Base-by-base conservation (phyloP, 2,113 vertebrate genomes). In the Oryzias javanicus region DNA sequence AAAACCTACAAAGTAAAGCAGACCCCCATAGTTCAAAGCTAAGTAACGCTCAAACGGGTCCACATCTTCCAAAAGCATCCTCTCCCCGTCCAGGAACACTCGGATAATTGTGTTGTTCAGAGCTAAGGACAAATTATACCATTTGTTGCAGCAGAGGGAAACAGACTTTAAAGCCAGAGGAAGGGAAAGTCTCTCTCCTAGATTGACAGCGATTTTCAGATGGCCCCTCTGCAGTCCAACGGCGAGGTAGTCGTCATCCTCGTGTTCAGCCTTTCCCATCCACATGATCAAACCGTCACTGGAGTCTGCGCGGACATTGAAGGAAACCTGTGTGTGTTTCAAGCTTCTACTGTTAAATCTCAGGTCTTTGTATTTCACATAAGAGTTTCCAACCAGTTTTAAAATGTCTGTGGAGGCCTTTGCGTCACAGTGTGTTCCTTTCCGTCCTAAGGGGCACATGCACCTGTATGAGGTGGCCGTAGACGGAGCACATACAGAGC, bases 1-100 rank as follows among this genome's bases (percentile, higher is more conserved):
- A 86, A 96, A 95, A 0, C 93, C 92, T 20, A 94, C 94, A 40
- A 95, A 90, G 80, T 95, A 98, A 77, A 84, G 83, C 72, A 88
- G 80, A 4, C 90, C 92, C 6, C 88, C 88, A 0, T 94, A 93
- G 76, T 97, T 94, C 45, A 96, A 78, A 65, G 93, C 92, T 56
- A 93, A 82, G 7, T 94, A 94, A 53, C 83, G 91, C 86, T 91
- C 93, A 19, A 87, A 82, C 4, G 91, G 92, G 60, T 96, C 94
- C 68, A 86, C 64, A 25, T 95, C 93, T 78, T 94, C 78, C 48
- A 76, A 92, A 50, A 93, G 5, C 47, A 95, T 81, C 53, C 86
- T 79, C 13, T 80, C 70, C 1, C 73, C 83, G 67, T 95, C 81
- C 19, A 94, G 76, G 22, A 86, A 88, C 0, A 88, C 93, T 65